phyloP scores from a whole-genome alignment of 2,888 invertebrate genomes.

The Drosophila melanosoma region DNA sequence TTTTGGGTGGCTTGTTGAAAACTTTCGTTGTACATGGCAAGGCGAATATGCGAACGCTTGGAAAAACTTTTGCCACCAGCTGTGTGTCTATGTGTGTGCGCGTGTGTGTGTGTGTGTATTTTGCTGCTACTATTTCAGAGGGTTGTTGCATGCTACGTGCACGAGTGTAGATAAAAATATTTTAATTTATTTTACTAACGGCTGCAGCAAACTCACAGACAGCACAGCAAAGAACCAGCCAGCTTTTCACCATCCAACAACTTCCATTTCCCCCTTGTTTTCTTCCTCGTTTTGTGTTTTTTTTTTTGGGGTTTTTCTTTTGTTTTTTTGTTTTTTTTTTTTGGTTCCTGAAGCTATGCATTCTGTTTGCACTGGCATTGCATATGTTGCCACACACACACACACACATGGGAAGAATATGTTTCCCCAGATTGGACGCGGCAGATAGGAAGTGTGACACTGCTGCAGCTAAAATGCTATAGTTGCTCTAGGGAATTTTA shows the following conservation, averaged over 20 bases:
- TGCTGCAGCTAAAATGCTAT: background rate
- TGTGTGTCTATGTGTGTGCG: constrained; percentile 39
- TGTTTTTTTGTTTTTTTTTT: background rate
- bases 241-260: constrained; percentile 6
- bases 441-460: background rate
- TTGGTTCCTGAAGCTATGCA: constrained; percentile 12
- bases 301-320: background rate
- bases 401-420: constrained; percentile 14
- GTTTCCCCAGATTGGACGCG: constrained; percentile 24
- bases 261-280: background rate
- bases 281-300: no score
- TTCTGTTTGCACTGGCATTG: constrained; percentile 42
- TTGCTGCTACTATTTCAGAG: constrained; percentile 18
- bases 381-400: constrained; percentile 48
- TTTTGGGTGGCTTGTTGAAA: constrained; percentile 33
- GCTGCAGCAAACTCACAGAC: constrained; percentile 58
- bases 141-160: constrained; percentile 76
- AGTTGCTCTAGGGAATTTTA: background rate
- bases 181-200: constrained; percentile 78
- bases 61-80: constrained; percentile 73
- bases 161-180: constrained; percentile 79
- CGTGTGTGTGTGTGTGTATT: constrained; percentile 32
- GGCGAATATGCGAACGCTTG: constrained; percentile 64
- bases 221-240: background rate
- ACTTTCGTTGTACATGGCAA: constrained; percentile 45